These are phyloP conservation scores for Emys orbicularis DNA, from an alignment of 2,797 vertebrate genomes.

Conservation along the genomic window DNA sequence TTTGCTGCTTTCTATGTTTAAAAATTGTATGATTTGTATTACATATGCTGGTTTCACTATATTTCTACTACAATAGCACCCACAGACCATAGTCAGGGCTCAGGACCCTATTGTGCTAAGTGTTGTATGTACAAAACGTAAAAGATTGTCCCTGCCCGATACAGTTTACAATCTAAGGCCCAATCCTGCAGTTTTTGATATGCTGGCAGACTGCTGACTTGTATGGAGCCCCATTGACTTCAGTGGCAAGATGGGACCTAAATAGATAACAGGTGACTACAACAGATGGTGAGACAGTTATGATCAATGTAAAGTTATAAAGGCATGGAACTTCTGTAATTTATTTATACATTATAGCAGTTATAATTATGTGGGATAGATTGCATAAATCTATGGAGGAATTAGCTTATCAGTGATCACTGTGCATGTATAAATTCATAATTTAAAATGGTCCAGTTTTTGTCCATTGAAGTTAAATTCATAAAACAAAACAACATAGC, in stretches of 20 bases:
- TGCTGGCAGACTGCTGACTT: background rate
- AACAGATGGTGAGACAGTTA: background rate
- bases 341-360: background rate
- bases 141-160: background rate
- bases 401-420: rapidly evolving
- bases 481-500: background rate
- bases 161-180: rapidly evolving
- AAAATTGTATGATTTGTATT: background rate
- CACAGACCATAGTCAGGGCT: background rate
- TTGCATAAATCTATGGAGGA: background rate
- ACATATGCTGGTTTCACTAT: background rate
- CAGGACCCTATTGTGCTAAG: background rate
- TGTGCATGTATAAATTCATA: background rate
- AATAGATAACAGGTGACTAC: background rate
- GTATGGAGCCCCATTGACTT: background rate
- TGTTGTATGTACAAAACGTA: background rate
- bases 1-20: background rate
- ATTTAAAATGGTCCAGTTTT: background rate
- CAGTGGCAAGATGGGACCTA: background rate
- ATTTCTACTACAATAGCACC: background rate
- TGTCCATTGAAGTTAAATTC: background rate
- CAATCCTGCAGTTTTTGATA: background rate
- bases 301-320: background rate
- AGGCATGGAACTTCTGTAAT: background rate
- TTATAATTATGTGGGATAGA: background rate